Evolutionary conservation across 2,888 invertebrate genomes (phyloP).

Genomic region (Omphaloscelis lunosa): DNA sequence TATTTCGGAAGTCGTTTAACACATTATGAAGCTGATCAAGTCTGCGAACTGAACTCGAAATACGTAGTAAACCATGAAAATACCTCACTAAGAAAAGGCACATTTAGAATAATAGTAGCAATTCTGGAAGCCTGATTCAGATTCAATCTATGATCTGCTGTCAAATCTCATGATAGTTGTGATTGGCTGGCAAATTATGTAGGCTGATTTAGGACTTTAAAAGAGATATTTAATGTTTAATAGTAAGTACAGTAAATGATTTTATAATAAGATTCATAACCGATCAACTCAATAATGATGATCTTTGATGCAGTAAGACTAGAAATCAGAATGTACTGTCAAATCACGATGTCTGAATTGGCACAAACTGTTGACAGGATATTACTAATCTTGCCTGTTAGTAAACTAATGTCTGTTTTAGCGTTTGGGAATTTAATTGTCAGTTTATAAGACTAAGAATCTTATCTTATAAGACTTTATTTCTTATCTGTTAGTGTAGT

Average conservation of each 20-base stretch:
- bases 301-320: not conserved
- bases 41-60: not conserved
- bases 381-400: not conserved
- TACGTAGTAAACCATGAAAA: not conserved
- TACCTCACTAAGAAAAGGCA: not conserved
- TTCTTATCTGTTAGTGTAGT: not conserved
- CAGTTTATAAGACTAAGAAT: not conserved
- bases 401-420: not conserved
- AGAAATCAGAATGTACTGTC: not conserved
- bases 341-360: not conserved
- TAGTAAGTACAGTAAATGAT: not conserved
- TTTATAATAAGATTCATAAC: not conserved
- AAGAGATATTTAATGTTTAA: not conserved
- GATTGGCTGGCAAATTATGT: not conserved
- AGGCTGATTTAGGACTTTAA: not conserved
- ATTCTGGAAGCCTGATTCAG: not conserved
- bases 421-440: not conserved
- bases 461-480: no score
- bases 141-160: conserved; percentile 4
- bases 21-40: not conserved
- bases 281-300: not conserved
- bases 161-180: not conserved
- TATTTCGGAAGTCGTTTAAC: not conserved
- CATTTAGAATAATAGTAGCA: not conserved
- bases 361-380: not conserved